phyloP scores from a whole-genome alignment of 2,797 vertebrate species.

The Danio jaintianensis region DNA sequence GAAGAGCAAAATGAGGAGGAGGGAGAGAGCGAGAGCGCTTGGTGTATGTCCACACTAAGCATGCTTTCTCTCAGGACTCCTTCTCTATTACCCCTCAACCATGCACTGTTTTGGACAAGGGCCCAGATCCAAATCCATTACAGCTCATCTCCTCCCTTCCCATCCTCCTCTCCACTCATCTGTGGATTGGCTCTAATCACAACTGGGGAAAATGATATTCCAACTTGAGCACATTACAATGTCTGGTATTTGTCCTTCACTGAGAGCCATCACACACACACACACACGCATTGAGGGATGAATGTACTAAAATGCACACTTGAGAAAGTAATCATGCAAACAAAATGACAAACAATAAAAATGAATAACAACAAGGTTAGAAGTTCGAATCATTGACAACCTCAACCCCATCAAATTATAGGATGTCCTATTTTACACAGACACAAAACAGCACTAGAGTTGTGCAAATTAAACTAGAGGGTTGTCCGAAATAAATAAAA shows the following conservation, averaged over 20 bases:
- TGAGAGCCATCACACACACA: constrained; percentile 28
- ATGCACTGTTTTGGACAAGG: constrained; percentile 67
- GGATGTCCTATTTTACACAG: background rate
- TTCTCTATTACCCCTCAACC: constrained; percentile 67
- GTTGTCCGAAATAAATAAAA: background rate
- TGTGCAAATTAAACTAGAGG: background rate
- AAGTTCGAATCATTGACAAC: constrained; percentile 70
- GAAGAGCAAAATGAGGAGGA: constrained; percentile 26
- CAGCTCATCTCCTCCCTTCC: constrained; percentile 55
- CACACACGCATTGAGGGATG: background rate
- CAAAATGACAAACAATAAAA: constrained; percentile 21
- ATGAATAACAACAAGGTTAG: background rate
- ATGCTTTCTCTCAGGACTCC: constrained; percentile 52
- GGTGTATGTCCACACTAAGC: constrained; percentile 53
- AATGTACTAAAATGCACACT: background rate
- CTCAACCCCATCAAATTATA: background rate
- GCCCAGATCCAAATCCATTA: constrained; percentile 71
- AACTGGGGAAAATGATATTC: constrained; percentile 63
- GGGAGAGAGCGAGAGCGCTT: constrained; percentile 21
- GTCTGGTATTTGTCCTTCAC: constrained; percentile 65
- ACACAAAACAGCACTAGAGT: background rate
- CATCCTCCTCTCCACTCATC: constrained; percentile 53
- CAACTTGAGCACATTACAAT: constrained; percentile 60
- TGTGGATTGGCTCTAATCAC: constrained; percentile 66
- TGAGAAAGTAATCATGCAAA: background rate